Base-by-base conservation (phyloP, 2,888 invertebrate species). In the Eristalis arbustorum region DNA sequence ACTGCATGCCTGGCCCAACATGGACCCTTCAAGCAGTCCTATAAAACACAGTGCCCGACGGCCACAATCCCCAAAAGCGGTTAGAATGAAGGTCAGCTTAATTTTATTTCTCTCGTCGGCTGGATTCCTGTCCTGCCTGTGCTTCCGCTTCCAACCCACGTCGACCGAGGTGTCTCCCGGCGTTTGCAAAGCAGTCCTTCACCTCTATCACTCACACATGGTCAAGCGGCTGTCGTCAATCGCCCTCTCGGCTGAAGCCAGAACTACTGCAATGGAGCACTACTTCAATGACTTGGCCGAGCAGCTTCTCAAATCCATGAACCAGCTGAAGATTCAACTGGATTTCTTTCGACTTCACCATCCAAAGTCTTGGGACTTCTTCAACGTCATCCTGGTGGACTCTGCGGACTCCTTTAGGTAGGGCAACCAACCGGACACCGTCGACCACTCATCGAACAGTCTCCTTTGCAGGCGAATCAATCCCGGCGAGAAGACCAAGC, bases 331-430 rank as follows among this genome's bases (percentile, higher is more conserved):
- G 23, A 40, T 88, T 37, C 64, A 82, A 68, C 1, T 83, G 34
- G 62, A 79, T 5, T 23, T 25, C 2, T 79, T 56, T 11, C 72
- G 63, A 4, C 2, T 37, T 14, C 57, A 80, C 3, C 8, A 64
- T 13, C 4, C 14, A 0, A 67, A 72, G 0, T 49, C 71, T 1
- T 80, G 74, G 71, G 85, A 83, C 10, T 87, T 73, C 11, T 79
- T 49, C 28, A 85, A 88, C n/a, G n/a, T 88, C n/a, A 13, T 82
- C 0, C 34, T 75, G 25, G 76, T 88, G 23, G 88, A 87, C 23
- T 83, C 82, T 0, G 79, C 37, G 34, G 37, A 18, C 1, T 78
- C 85, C 8, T 85, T 78, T 40, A 74, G 82, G 88, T 85, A 14
- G n/a, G n/a, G n/a, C n/a, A n/a, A n/a, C n/a, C n/a, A 84, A 56